Base-by-base conservation (phyloP, 2,113 vertebrate species). In the Nematolebias whitei region DNA sequence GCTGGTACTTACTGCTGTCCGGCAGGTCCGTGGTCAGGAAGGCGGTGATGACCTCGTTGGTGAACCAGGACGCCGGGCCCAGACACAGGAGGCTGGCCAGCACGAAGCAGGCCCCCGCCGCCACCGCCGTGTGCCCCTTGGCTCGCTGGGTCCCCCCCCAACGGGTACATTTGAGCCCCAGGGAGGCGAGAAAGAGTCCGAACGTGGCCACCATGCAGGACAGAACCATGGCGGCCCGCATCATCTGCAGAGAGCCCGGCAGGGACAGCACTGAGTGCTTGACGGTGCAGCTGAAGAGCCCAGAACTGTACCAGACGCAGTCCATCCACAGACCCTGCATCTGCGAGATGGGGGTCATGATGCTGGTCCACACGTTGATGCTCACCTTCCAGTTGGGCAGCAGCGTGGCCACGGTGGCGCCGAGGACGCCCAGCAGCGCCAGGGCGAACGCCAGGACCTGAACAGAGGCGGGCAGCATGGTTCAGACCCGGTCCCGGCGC, bases 251-350 rank as follows among this genome's bases (percentile, higher is more conserved):
- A 2, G 94, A 92, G 41, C 88, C 1, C 0, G 96, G 96, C 65
- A 96, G 93, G 0, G 93, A 87, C 61, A 97, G 92, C 5, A 94
- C 35, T 0, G 96, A 96, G 85, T 89, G 86, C 88, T 95, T 95
- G 61, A 95, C 70, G 9, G 91, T 93, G 56, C 98, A 99, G 93
- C 96, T 98, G 86, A 98, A 96, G 90, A 97, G 90, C 26, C 97
- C 98, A 0, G 96, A 95, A 87, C 94, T 96, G 89, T 95, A 94
- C 94, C 96, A 98, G 0, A 96, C 95, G 87, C 97, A 99, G 92
- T 99, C 96, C 95, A 96, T 95, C 97, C 97, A 99, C 41, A 99
- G 94, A 35, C 97, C 97, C 68, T 95, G 96, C 92, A 95, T 93
- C 89, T 95, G 95, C 0, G 89, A 93, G 7, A 94, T 86, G 18